phyloP scores from a whole-genome alignment of 1,140 invertebrate species.

The Scylla paramamosain region DNA sequence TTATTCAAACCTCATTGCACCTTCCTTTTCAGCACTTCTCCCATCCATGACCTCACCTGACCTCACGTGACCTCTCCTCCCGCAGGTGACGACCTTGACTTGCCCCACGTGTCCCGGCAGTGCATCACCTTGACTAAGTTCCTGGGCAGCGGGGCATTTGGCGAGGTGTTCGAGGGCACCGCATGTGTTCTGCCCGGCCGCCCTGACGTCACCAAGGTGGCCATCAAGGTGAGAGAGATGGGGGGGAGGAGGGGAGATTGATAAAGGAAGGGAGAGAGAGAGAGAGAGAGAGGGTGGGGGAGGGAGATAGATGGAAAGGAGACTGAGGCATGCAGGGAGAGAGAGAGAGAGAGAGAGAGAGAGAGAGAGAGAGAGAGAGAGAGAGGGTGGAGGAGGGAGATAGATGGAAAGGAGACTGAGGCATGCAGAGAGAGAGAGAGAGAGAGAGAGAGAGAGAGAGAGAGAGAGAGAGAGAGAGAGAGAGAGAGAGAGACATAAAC shows the following conservation, averaged over 20 bases:
- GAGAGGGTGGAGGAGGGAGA: no score
- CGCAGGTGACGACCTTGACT: constrained; percentile 76
- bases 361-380: no score
- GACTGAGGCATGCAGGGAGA: no score
- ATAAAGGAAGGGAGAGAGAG: not conserved
- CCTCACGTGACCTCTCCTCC: not conserved
- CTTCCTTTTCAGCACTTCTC: not conserved
- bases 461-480: no score
- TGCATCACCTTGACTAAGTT: constrained; percentile 92
- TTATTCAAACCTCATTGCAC: not conserved
- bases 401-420: no score
- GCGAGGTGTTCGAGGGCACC: constrained; percentile 96
- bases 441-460: no score
- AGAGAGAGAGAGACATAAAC: no score
- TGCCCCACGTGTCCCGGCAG: constrained; percentile 89
- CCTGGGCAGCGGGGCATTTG: constrained; percentile 97
- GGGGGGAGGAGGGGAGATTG: not conserved
- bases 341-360: no score
- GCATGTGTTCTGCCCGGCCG: constrained; percentile 83
- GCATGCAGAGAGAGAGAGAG: no score
- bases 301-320: no score
- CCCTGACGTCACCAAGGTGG: constrained; percentile 85
- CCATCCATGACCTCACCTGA: not conserved
- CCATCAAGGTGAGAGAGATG: constrained; percentile 86
- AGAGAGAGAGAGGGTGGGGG: no score